Percentiles rank a stretch among this genome's conserved stretches.
These are phyloP conservation scores for Hyalella azteca DNA, from an alignment of 2,888 invertebrate species.

Conservation along the genomic window DNA sequence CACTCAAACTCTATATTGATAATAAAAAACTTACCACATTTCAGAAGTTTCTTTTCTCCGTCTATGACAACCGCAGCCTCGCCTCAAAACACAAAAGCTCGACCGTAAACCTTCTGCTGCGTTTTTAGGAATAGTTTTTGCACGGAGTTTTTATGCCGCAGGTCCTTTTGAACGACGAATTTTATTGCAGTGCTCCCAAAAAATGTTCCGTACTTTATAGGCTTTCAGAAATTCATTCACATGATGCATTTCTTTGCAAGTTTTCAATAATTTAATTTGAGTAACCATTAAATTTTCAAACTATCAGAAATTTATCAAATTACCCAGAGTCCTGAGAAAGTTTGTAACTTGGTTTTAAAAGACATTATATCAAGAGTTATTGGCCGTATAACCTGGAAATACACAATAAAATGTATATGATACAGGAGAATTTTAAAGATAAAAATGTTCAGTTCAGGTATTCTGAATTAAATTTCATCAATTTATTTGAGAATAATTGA, in stretches of 20 bases:
- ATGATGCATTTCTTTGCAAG: not conserved
- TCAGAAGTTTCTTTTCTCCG: not conserved
- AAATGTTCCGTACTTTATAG: not conserved
- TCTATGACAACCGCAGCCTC: not conserved
- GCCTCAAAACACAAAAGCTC: not conserved
- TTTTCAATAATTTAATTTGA: not conserved
- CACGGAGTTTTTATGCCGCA: not conserved
- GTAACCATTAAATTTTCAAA: not conserved
- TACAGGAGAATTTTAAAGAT: too few species aligned
- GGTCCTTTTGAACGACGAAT: not conserved
- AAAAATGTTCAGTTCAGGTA: too few species aligned
- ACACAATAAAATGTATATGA: too few species aligned
- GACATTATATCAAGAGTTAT: too few species aligned
- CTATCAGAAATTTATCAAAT: too few species aligned
- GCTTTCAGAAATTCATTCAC: not conserved
- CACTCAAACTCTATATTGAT: constrained; percentile 36
- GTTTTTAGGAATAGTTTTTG: not conserved
- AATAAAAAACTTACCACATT: not conserved
- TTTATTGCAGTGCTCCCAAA: not conserved
- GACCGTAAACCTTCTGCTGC: not conserved
- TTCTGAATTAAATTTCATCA: too few species aligned
- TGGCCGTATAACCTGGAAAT: too few species aligned
- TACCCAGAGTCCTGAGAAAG: too few species aligned
- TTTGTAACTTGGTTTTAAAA: too few species aligned
- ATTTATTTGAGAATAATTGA: too few species aligned